Conservation (phyloP, 2,797 vertebrate genomes). For the Streptopelia turtur region DNA sequence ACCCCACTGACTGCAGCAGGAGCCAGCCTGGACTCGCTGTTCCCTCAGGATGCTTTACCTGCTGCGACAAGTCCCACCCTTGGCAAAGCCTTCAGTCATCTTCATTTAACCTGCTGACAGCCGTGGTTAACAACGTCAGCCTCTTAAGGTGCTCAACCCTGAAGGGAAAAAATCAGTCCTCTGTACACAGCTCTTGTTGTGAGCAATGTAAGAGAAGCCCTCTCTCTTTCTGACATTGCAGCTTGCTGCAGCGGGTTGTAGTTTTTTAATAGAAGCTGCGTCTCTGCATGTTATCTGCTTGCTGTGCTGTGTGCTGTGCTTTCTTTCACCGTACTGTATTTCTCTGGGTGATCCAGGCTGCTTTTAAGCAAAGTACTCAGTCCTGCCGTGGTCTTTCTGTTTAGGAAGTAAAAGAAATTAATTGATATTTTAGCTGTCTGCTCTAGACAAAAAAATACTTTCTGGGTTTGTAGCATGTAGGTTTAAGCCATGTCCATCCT, state of each 20-base stretch:
- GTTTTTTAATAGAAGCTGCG: background rate
- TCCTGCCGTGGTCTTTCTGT: background rate
- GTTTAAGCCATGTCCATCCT: background rate
- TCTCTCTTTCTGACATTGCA: background rate
- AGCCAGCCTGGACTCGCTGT: background rate
- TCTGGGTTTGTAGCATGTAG: background rate
- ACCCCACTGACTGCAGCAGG: background rate
- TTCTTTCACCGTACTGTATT: background rate
- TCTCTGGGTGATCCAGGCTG: background rate
- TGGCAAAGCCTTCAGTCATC: background rate
- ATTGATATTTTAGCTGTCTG: background rate
- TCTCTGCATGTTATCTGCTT: background rate
- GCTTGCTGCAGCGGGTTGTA: background rate
- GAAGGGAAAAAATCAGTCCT: background rate
- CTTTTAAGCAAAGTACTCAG: slow-evolving; percentile 15
- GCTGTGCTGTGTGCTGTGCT: background rate
- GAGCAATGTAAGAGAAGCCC: background rate
- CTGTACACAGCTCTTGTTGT: background rate
- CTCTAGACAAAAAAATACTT: background rate
- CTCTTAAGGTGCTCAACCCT: background rate
- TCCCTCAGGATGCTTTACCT: background rate
- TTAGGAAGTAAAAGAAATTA: background rate
- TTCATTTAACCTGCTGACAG: background rate
- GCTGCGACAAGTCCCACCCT: fast-evolving
- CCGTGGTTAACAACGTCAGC: background rate